phyloP scores from a whole-genome alignment of 2,113 vertebrate species.

The Acanthisitta chloris region DNA sequence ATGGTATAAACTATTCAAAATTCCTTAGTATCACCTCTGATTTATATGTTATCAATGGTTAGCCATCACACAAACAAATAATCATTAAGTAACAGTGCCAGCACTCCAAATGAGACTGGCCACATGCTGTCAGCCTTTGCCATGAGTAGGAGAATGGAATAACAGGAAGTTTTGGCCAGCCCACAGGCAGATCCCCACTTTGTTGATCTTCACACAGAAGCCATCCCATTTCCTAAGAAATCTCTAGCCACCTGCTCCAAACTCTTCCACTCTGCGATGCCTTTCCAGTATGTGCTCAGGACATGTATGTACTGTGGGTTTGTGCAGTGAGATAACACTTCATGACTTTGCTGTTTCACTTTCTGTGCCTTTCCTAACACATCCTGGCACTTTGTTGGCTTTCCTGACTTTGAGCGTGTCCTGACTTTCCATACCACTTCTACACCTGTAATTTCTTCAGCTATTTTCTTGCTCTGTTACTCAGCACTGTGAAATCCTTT shows the following conservation, averaged over 20 bases:
- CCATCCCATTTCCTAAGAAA: neutral
- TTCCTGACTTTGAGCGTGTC: neutral
- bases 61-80: neutral
- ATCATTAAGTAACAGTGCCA: neutral
- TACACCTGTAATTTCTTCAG: neutral
- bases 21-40: neutral
- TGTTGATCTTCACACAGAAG: neutral
- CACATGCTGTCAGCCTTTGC: neutral
- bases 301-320: accelerated
- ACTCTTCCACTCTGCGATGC: neutral
- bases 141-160: neutral
- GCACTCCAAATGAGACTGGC: neutral
- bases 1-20: neutral
- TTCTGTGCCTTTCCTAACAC: neutral
- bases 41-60: neutral
- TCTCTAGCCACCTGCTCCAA: neutral
- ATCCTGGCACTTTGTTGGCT: neutral
- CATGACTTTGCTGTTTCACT: neutral
- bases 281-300: neutral
- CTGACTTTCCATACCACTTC: neutral
- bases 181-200: neutral
- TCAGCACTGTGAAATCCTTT: neutral
- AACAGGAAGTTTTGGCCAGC: neutral
- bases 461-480: neutral
- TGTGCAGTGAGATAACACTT: neutral